Evolutionary conservation across 2,113 vertebrate genomes (phyloP), one percentile per base, ranked within the genome.

Genomic region (Pheucticus melanocephalus): DNA sequence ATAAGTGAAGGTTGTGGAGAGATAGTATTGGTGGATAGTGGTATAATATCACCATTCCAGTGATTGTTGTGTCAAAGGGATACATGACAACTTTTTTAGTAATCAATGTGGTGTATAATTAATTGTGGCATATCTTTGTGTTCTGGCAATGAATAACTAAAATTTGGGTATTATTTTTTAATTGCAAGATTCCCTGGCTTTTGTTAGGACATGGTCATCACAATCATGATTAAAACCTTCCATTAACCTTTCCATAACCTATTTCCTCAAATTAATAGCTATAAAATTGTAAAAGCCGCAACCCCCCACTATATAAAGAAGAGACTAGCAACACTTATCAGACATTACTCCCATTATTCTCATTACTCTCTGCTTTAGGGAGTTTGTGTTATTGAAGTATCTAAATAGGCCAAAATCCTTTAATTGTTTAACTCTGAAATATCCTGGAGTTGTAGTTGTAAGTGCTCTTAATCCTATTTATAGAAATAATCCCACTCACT

Each of bases 171-270:
- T 60, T 97, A 51, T 64, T 91, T 96, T 96, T 64, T 90, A 95
- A 97, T 91, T 95, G 77, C n/a, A 48, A 88, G 47, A 35, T 79
- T 94, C 45, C 40, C 48, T 93, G 78, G 71, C 82, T 80, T 95
- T 82, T 97, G 33, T 95, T 96, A 91, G 90, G 95, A 94, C 82
- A 42, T 44, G 37, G 91, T 72, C 92, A 94, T 92, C 42, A 23
- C 91, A 94, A 86, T 95, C 90, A 91, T 88, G 81, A 95, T 79
- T 93, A 86, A 96, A 97, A 92, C 71, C 53, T 97, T 98, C 94
- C 88, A 94, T 97, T 98, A 98, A 96, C 71, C 79, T 97, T 97
- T 92, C 93, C 87, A 21, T 95, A 94, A 96, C 91, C 92, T 94
- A 91, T 96, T 94, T 86, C 78, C 90, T 94, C 59, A 84, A 95